phyloP scores from a whole-genome alignment of 2,797 vertebrate species.

The Darevskia nairensis region DNA sequence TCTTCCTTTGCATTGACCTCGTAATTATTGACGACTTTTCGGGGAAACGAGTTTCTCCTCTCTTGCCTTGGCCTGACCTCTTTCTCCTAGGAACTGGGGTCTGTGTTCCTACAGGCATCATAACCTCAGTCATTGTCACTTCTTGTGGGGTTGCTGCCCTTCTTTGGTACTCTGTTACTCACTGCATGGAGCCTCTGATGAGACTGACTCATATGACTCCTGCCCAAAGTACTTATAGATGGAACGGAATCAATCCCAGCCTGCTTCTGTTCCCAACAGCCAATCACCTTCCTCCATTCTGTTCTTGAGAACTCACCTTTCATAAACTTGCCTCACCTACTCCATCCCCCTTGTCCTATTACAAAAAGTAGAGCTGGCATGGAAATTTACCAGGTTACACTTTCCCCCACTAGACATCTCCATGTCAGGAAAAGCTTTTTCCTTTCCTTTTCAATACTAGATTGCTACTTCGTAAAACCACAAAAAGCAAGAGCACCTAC shows the following conservation, averaged over 20 bases:
- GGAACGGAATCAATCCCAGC: background rate
- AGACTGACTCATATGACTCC: background rate
- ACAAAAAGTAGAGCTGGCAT: background rate
- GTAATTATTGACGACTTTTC: background rate
- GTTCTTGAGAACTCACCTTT: conserved; percentile 19
- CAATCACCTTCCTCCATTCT: conserved; percentile 16
- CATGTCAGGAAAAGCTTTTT: background rate
- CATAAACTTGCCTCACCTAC: background rate
- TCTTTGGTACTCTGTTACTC: background rate
- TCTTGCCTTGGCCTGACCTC: background rate
- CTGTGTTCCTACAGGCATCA: background rate
- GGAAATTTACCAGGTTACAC: background rate
- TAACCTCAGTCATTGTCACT: background rate
- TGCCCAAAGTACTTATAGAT: background rate
- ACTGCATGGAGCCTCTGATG: background rate
- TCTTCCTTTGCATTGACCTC: background rate
- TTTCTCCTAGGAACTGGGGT: background rate
- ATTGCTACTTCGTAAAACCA: background rate
- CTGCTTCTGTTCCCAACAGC: conserved; percentile 10
- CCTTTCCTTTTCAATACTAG: background rate
- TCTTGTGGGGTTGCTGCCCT: background rate
- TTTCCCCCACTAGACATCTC: background rate
- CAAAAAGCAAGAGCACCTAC: background rate
- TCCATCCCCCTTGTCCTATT: background rate
- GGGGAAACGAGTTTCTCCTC: background rate